Evolutionary conservation across 1,140 invertebrate species (phyloP).

Genomic region (Nylanderia fulva): DNA sequence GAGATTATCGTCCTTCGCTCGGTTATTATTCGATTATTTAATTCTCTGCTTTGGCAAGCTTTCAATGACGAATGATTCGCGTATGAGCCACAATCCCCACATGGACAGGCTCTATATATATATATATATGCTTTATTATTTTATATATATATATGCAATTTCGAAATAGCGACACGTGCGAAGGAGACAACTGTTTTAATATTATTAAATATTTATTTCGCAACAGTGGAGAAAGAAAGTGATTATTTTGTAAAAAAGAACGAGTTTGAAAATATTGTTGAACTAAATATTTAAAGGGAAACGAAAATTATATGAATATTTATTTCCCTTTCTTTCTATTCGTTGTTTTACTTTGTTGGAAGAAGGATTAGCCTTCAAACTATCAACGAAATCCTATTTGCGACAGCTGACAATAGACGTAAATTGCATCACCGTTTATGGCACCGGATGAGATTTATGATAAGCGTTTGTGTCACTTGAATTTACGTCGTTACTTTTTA

Average conservation of each 20-base stretch:
- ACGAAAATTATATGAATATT: no score
- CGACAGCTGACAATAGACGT: background rate
- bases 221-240: no score
- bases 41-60: background rate
- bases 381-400: background rate
- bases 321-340: background rate
- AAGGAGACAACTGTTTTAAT: background rate
- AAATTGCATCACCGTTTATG: conserved; percentile 10
- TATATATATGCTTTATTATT: no score
- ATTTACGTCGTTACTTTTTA: background rate
- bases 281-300: no score
- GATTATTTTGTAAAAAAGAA: no score
- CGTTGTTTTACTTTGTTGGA: background rate
- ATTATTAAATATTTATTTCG: no score
- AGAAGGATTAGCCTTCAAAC: background rate
- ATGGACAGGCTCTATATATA: background rate
- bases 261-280: no score
- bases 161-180: background rate
- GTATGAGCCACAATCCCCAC: background rate
- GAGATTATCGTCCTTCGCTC: conserved; percentile 26
- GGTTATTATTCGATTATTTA: conserved; percentile 28
- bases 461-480: background rate
- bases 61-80: conserved; percentile 26
- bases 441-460: background rate
- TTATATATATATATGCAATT: background rate